Conservation (phyloP, 2,797 vertebrate species). For the Lagocephalus sceleratus region DNA sequence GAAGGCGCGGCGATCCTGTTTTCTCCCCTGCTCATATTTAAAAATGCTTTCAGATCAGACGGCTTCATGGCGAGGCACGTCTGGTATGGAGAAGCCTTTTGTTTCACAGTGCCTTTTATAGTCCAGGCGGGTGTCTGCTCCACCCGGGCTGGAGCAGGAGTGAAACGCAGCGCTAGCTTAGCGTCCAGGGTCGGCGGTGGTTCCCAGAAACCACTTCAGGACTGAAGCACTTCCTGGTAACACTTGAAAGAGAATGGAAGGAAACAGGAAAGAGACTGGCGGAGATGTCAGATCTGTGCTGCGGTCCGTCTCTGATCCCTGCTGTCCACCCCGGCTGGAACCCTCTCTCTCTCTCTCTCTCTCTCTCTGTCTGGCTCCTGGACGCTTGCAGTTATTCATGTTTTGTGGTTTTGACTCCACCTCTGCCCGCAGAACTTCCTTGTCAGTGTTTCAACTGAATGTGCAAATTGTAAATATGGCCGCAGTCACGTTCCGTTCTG, state of each 20-base stretch:
- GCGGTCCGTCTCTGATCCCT: slow-evolving; percentile 42
- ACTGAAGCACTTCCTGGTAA: slow-evolving; percentile 83
- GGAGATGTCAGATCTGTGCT: slow-evolving; percentile 42
- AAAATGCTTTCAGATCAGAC: slow-evolving; percentile 40
- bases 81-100: slow-evolving; percentile 72
- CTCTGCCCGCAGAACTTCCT: slow-evolving; percentile 64
- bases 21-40: slow-evolving; percentile 45
- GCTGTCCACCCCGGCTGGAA: slow-evolving; percentile 27
- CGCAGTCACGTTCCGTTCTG: slow-evolving; percentile 70
- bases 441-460: slow-evolving; percentile 78
- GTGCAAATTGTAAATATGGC: slow-evolving; percentile 81
- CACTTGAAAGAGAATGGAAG: slow-evolving; percentile 81
- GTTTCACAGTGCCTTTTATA: slow-evolving; percentile 83
- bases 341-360: slow-evolving; percentile 48
- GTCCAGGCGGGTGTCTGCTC: slow-evolving; percentile 55
- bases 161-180: slow-evolving; percentile 12
- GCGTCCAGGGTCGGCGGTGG: slow-evolving; percentile 21
- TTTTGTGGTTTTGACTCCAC: slow-evolving; percentile 50
- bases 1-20: slow-evolving; percentile 18
- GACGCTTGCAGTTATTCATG: slow-evolving; percentile 53
- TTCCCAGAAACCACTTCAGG: slow-evolving; percentile 54
- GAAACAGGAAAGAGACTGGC: slow-evolving; percentile 15
- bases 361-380: slow-evolving; percentile 78
- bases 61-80: slow-evolving; percentile 32
- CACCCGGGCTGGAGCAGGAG: slow-evolving; percentile 33